Base-by-base conservation (phyloP, 2,113 vertebrate species). In the Tachysurus vachellii region DNA sequence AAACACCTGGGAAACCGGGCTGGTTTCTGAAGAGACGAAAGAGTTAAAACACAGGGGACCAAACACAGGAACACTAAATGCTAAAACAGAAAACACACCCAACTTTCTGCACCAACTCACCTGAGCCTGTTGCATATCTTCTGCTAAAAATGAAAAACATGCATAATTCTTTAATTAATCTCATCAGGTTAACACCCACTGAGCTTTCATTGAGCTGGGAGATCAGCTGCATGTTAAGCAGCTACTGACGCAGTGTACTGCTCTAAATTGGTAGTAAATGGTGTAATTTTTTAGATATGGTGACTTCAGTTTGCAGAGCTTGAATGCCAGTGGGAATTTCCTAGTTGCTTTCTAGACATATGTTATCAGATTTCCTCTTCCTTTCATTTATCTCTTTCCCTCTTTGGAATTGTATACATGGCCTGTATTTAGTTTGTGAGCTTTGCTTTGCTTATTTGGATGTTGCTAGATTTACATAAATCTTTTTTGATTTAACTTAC, bases 131-230 rank as follows among this genome's bases (percentile, higher is more conserved):
- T 44, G 23, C 17, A 47, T 19, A 50, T 62, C n/a, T 42, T 68
- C 83, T 36, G 4, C n/a, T 53, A 0, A 90, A 47, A 54, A 31
- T 50, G 70, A 44, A 57, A n/a, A 84, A 81, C 86, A 76, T 70
- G 75, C 80, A 90, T 92, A 93, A 92, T 85, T 87, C 62, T 57
- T 88, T 92, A 91, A 94, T 95, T 93, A 93, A 88, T 80, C 88
- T 57, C 36, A 94, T 94, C 92, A 94, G 91, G 88, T 93, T 92
- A 88, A 77, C 77, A 53, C 82, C 82, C 73, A 61, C 82, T 47
- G 12, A 23, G 57, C 50, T 86, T 87, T 84, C 31, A 66, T 26
- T 28, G 42, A 23, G 42, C 80, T 83, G 28, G 64, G 42, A 62
- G 81, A 44, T 71, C 50, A 79, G 28, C 47, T 57, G 82, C 53